Evolutionary conservation across 2,888 invertebrate genomes (phyloP), one percentile per base, ranked within the genome.

Genomic region (Tuberolachnus salignus): DNA sequence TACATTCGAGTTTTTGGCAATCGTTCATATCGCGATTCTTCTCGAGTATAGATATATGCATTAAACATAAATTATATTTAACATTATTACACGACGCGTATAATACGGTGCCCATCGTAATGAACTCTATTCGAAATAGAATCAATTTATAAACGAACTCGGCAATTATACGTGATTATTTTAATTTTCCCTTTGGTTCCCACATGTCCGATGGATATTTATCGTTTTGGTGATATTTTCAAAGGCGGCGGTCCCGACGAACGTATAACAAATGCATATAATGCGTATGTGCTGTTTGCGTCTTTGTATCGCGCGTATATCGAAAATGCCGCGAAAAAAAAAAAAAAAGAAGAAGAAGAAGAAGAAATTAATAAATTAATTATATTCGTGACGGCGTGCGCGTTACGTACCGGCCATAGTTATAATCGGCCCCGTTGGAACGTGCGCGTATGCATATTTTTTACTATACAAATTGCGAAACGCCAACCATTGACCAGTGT

Each of bases 51-150:
- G 34, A 6, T 34, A 34, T 34, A 34, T 34, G 6, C 34, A 21
- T 57, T 57, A 16, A 57, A 55, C 21, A 44, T 44, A 46, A 55
- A 44, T 57, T 57, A 23, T 53, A 67, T 53, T 53, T 53, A 4
- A 34, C 64, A 63, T 63, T 19, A 14, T n/a, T 64, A 10, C n/a
- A 9, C 23, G 10, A 9, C 16, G 14, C 57, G 9, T 9, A 9
- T n/a, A n/a, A n/a, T n/a, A n/a, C n/a, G n/a, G n/a, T n/a, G n/a
- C n/a, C n/a, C n/a, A 34, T 44, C 13, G 23, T 23, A 16, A n/a
- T n/a, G n/a, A n/a, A n/a, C 14, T 8, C 8, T 34, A 34, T 34
- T 34, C 6, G 13, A 57, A 16, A 3, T 59, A 59, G 14, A 59
- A 23, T 59, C 9, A 10, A 9, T 19, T 55, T 55, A 21, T 59